Evolutionary conservation across 2,797 vertebrate genomes (phyloP), one percentile per base, ranked within the genome.

Genomic region (Rhinella marina): DNA sequence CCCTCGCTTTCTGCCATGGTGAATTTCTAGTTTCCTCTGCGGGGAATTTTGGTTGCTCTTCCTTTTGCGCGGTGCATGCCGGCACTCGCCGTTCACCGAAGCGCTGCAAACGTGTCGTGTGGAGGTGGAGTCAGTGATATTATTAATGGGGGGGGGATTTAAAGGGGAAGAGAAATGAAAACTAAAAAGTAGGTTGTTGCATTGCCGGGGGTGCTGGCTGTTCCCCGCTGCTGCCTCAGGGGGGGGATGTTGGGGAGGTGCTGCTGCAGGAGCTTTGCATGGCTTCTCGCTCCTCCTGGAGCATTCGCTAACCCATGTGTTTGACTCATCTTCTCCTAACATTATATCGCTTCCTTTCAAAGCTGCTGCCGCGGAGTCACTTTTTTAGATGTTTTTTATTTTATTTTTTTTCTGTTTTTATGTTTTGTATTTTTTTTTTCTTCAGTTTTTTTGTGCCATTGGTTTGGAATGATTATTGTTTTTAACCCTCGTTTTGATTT

Each of bases 401-500:
- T 11, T 4, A 13, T 72, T 57, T 32, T 72, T 87, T 91, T 92
- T 94, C 82, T 84, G 73, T 54, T 41, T 41, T 41, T 41, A 3
- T 41, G 41, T 41, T 91, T 91, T 82, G 6, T 29, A 10, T 82
- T 10, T 48, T 78, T 56, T 68, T 54, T 68, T 12, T 91, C 27
- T 59, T 5, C 32, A 32, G 87, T 91, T 92, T 94, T 86, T 87
- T 79, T 72, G 23, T 89, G 57, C 14, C 64, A 54, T 88, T 88
- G 81, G 82, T 88, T 94, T 91, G 50, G 91, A 94, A 93, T 94
- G 90, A 91, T 92, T 93, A 93, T 94, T 82, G 92, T 92, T 95
- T 93, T 95, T 95, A 94, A 95, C 94, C 92, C 92, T 94, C 93
- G 95, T 93, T 95, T 95, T 94, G 87, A 93, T 92, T 95, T 94